A percentile compares a stretch with the other conserved stretches of the same genome.
These are phyloP conservation scores for Achatina immaculata DNA, from an alignment of 1,140 invertebrate species.

Conservation along the genomic window DNA sequence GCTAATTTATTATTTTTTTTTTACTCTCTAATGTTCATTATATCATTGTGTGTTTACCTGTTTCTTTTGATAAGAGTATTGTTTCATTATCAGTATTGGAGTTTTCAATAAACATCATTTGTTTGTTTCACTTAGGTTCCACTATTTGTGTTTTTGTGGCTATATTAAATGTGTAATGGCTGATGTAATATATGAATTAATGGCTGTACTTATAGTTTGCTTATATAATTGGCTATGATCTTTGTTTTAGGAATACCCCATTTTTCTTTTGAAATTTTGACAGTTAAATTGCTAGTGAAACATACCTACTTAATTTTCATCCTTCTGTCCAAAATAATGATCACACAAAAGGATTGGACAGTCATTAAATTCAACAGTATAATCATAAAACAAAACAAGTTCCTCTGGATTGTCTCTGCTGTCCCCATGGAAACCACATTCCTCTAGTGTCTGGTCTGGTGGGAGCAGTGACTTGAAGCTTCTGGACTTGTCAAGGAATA, in stretches of 20 bases:
- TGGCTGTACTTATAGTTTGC: not conserved
- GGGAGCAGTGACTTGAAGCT: slow-evolving; percentile 55
- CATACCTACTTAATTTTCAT: slow-evolving; percentile 7
- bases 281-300: too few relatives aligned
- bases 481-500: slow-evolving; percentile 62
- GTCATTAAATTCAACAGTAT: slow-evolving; percentile 65
- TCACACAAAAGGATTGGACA: slow-evolving; percentile 68
- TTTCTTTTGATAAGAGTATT: not conserved
- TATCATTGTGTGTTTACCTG: not conserved
- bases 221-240: not conserved
- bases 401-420: slow-evolving; percentile 59
- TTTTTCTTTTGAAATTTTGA: too few relatives aligned
- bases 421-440: slow-evolving; percentile 60
- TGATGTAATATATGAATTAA: too few relatives aligned
- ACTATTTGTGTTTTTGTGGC: too few relatives aligned
- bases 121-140: too few relatives aligned
- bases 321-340: slow-evolving; percentile 62
- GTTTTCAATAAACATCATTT: too few relatives aligned
- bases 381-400: slow-evolving; percentile 64
- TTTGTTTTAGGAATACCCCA: not conserved
- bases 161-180: too few relatives aligned
- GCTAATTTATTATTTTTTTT: not conserved
- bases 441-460: slow-evolving; percentile 54
- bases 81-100: not conserved
- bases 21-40: not conserved